Evolutionary conservation across 1,140 invertebrate species (phyloP), one percentile per base, ranked within the genome.

Genomic region (Aphis gossypii): DNA sequence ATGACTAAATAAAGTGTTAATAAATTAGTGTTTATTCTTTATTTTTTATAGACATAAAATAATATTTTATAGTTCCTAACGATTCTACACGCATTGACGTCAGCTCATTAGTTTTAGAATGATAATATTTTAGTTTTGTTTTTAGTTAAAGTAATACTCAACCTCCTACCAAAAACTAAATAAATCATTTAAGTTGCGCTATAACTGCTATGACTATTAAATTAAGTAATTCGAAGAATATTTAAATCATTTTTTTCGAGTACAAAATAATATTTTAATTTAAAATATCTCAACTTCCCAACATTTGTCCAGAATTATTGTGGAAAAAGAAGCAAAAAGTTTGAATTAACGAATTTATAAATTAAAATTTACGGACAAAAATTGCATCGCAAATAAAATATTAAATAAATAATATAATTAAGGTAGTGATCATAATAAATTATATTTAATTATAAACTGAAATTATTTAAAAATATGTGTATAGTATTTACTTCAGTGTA

Each of bases 311-410:
- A 4, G 3, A n/a, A 76, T n/a, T n/a, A n/a, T 20, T n/a, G 14
- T 20, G 60, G 14, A 0, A 6, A 76, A 76, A 6, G 14, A 4
- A 76, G n/a, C 30, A n/a, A 76, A 76, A 76, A 76, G 30, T 76
- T 76, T 76, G n/a, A 76, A 76, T 20, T n/a, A 76, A 76, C n/a
- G 60, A n/a, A 76, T 76, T 76, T 76, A 76, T 35, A 76, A 76
- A 76, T 76, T 30, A 76, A 76, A 76, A 76, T 76, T n/a, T n/a
- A n/a, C 60, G 30, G 30, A n/a, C 30, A 5, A 18, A 76, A 76
- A 76, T 76, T n/a, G 30, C n/a, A 76, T 76, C 0, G 14, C 18
- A 76, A 76, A 60, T 30, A 30, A 9, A 68, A 68, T 35, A 35
- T n/a, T 30, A 68, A n/a, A 30, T 68, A 68, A 76, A 76, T 76